phyloP scores from a whole-genome alignment of 2,888 invertebrate genomes.

The Noctua comes region DNA sequence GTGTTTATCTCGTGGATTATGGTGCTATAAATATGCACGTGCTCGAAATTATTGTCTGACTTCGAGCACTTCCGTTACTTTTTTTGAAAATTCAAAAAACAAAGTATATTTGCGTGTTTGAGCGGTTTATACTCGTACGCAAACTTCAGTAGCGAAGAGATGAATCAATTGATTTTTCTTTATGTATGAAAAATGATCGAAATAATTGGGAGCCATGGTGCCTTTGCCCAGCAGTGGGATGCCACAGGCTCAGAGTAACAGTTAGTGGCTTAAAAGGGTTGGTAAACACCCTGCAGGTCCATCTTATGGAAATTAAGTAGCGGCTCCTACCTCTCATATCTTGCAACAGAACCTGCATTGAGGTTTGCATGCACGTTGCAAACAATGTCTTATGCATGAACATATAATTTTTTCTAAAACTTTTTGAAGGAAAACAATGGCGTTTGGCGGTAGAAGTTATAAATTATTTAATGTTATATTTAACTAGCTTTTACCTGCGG shows the following conservation, averaged over 20 bases:
- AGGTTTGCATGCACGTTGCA: not conserved
- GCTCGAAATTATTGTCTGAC: constrained; percentile 6
- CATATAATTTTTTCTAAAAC: not conserved
- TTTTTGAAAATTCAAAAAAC: not conserved
- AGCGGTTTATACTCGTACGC: not conserved
- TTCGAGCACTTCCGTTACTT: not conserved
- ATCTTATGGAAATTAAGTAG: not conserved
- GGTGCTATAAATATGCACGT: constrained; percentile 19
- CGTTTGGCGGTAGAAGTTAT: not conserved
- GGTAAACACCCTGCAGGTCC: not conserved
- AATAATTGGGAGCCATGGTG: no score
- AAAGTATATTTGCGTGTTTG: not conserved
- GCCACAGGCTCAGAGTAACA: no score
- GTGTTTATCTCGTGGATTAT: constrained; percentile 40
- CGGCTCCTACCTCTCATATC: not conserved
- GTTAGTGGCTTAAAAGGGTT: not conserved
- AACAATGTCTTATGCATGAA: not conserved
- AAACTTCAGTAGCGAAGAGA: not conserved
- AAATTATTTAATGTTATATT: not conserved
- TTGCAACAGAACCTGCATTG: not conserved
- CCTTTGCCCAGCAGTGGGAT: no score
- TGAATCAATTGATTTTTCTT: not conserved
- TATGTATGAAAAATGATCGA: no score
- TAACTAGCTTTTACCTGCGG: no score
- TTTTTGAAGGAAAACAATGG: not conserved